These are phyloP conservation scores for Monopterus albus DNA, from an alignment of 2,113 vertebrate genomes.

Conservation along the genomic window DNA sequence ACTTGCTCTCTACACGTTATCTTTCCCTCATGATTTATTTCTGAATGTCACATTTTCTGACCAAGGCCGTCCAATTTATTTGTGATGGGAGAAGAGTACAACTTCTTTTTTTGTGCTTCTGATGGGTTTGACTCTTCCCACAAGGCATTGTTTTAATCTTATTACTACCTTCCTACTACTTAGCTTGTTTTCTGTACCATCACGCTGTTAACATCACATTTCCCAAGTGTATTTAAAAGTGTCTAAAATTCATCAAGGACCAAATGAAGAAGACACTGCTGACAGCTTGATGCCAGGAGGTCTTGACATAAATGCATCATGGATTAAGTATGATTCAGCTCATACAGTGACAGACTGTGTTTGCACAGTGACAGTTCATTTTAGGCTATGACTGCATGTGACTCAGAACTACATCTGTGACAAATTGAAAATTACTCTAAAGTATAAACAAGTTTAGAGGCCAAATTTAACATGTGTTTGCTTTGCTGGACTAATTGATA, in stretches of 20 bases:
- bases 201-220: too few relatives aligned
- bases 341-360: conserved; percentile 19
- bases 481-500: too few relatives aligned
- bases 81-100: not conserved
- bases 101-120: not conserved
- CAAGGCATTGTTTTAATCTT: too few relatives aligned
- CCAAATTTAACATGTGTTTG: conserved; percentile 13
- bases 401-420: conserved; percentile 51
- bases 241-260: conserved; percentile 17
- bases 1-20: not conserved
- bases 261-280: conserved; percentile 2
- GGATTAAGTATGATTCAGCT: conserved; percentile 58
- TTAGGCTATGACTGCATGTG: conserved; percentile 40
- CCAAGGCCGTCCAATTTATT: not conserved
- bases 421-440: conserved; percentile 44
- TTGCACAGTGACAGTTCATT: conserved; percentile 43
- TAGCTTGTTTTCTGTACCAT: too few relatives aligned
- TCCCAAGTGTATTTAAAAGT: too few relatives aligned
- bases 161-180: too few relatives aligned
- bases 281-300: conserved; percentile 26
- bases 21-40: not conserved
- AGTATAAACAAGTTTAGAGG: conserved; percentile 39
- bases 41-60: not conserved
- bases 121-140: not conserved
- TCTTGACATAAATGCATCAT: conserved; percentile 31